Percentiles rank a stretch among this genome's conserved stretches.
Evolutionary conservation across 2,797 vertebrate genomes (phyloP).

Genomic region (Mus caroli): DNA sequence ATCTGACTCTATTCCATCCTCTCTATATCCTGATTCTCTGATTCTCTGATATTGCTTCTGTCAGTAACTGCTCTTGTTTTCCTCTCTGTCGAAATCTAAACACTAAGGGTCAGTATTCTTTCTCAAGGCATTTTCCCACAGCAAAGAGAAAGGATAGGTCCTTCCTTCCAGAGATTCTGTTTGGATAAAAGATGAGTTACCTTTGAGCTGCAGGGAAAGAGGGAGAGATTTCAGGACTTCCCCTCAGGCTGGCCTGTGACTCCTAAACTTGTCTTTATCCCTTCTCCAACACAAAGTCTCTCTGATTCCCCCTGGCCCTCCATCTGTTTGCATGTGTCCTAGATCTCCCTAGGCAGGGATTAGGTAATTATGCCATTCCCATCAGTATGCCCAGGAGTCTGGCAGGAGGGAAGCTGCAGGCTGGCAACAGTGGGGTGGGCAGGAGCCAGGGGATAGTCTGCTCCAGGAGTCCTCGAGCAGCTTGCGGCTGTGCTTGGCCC

Average conservation of each 20-base stretch:
- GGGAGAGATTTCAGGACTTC: not conserved
- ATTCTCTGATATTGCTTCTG: not conserved
- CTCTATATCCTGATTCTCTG: not conserved
- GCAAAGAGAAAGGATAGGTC: not conserved
- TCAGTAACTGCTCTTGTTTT: not conserved
- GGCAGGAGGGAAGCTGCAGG: slow-evolving; percentile 74
- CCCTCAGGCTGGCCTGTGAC: not conserved
- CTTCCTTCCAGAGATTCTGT: slow-evolving; percentile 48
- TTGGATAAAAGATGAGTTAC: slow-evolving; percentile 11
- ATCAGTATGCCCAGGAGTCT: slow-evolving; percentile 72
- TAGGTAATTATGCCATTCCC: slow-evolving; percentile 75
- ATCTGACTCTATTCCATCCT: not conserved
- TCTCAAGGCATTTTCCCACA: not conserved
- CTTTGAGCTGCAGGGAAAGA: not conserved
- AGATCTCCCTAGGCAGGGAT: slow-evolving; percentile 72
- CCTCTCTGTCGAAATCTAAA: not conserved
- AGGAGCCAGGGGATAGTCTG: slow-evolving; percentile 79
- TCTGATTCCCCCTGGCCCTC: slow-evolving; percentile 70
- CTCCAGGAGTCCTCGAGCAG: slow-evolving; percentile 73
- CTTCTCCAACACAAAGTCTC: not conserved
- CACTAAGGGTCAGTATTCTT: not conserved
- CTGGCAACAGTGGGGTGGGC: slow-evolving; percentile 79
- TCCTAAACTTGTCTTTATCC: slow-evolving; percentile 28
- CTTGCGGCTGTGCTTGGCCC: slow-evolving; percentile 69
- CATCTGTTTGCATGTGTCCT: slow-evolving; percentile 75